Evolutionary conservation across 1,140 invertebrate species (phyloP).

Genomic region (Pygmarrhopalites habei): DNA sequence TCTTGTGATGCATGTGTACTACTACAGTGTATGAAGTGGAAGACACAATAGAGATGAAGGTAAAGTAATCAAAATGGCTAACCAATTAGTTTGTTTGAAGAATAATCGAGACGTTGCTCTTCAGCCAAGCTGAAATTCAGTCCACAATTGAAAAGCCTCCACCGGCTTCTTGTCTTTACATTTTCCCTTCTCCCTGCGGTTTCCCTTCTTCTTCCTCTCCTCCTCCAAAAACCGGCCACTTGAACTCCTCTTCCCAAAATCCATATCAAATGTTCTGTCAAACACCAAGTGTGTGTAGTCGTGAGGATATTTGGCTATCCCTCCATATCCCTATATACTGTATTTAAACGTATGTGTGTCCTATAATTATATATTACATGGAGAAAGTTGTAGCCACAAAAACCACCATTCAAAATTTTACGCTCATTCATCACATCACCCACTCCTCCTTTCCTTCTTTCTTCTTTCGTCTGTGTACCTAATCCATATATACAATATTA

Average conservation of each 20-base stretch:
- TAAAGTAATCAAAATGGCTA: constrained; percentile 4
- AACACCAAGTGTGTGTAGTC: background rate
- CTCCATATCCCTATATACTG: background rate
- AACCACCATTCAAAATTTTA: background rate
- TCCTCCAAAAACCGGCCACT: background rate
- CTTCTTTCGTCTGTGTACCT: background rate
- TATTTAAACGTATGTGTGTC: background rate
- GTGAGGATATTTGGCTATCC: background rate
- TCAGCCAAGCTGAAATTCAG: background rate
- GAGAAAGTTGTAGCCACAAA: background rate
- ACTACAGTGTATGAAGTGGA: background rate
- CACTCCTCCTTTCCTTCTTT: too few relatives aligned
- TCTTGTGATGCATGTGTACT: background rate
- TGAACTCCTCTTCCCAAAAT: constrained; percentile 10
- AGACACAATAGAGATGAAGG: background rate
- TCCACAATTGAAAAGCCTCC: background rate
- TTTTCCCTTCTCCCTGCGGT: too few relatives aligned
- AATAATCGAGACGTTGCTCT: constrained; percentile 1
- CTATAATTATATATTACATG: background rate
- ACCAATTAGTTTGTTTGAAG: constrained; percentile 1
- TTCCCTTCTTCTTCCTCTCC: background rate
- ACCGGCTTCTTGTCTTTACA: constrained; percentile 9
- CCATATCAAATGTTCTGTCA: constrained; percentile 6
- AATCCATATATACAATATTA: background rate
- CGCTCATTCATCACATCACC: background rate